These are phyloP conservation scores for Chrysina gloriosa DNA, from an alignment of 2,888 invertebrate genomes.

Conservation along the genomic window DNA sequence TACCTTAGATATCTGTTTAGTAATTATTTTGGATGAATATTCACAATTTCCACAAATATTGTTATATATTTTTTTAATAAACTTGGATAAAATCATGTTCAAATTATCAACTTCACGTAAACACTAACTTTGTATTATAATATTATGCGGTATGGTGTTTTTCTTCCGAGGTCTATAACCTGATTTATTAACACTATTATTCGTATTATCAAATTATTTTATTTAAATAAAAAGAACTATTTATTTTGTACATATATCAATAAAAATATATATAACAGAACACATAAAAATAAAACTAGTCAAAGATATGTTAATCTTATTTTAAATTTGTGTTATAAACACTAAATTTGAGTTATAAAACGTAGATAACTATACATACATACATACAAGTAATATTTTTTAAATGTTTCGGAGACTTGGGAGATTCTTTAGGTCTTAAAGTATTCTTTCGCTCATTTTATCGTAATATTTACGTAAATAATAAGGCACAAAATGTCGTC, in stretches of 20 bases:
- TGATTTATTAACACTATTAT: neutral
- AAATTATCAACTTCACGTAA: no score
- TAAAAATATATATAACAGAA: constrained; percentile 33
- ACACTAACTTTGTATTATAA: no score
- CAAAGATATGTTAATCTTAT: constrained; percentile 6
- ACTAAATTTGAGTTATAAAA: neutral
- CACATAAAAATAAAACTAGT: constrained; percentile 18
- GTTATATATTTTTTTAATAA: no score
- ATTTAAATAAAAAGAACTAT: constrained; percentile 18
- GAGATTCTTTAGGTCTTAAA: neutral
- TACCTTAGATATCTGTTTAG: no score
- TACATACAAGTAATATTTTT: neutral
- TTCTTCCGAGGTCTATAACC: neutral
- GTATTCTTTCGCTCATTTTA: neutral
- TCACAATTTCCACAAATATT: no score
- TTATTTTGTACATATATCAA: constrained; percentile 25
- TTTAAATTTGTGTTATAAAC: no score
- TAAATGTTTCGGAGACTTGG: neutral
- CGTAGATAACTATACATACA: neutral
- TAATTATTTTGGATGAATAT: no score
- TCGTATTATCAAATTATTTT: constrained; percentile 8
- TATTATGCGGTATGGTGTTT: no score
- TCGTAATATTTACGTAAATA: neutral
- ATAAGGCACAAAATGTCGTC: constrained; percentile 18
- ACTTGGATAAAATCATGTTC: no score